Evolutionary conservation across 2,113 vertebrate species (phyloP).

Genomic region (Rhinogobius similis): DNA sequence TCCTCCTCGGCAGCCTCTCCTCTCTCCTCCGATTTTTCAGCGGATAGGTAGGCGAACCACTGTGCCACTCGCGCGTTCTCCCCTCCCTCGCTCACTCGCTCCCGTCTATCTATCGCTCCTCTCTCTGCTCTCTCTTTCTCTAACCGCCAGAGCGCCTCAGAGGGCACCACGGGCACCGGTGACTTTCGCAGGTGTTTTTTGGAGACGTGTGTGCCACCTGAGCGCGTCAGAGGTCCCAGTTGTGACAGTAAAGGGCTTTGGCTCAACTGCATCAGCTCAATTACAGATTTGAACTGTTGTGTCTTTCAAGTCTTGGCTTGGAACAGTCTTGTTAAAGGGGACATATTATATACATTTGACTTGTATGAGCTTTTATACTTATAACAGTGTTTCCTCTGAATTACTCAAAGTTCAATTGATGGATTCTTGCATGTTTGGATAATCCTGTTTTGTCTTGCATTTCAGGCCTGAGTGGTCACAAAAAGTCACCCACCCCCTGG

Average conservation of each 20-base stretch:
- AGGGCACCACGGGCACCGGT: constrained; percentile 63
- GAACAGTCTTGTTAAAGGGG: no score
- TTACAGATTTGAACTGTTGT: not conserved
- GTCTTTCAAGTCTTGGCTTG: not conserved
- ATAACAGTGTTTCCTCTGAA: no score
- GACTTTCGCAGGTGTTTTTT: constrained; percentile 53
- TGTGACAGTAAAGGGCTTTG: constrained; percentile 4
- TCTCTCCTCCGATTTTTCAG: constrained; percentile 78
- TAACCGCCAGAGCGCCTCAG: constrained; percentile 51
- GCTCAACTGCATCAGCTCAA: not conserved
- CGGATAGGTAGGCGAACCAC: constrained; percentile 72
- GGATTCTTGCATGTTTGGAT: no score
- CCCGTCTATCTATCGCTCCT: constrained; percentile 10
- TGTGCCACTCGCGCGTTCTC: constrained; percentile 51
- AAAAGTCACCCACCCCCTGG: no score
- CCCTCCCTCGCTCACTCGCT: constrained; percentile 31
- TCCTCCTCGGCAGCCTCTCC: constrained; percentile 75
- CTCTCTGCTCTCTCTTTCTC: constrained; percentile 4
- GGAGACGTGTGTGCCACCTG: constrained; percentile 17
- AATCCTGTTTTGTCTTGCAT: no score
- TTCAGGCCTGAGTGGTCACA: no score
- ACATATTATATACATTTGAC: not conserved
- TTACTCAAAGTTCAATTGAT: no score
- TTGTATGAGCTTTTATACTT: no score
- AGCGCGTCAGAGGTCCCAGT: not conserved